Conservation (phyloP, 1,140 invertebrate genomes). For the Atopsyche davidsoni region DNA sequence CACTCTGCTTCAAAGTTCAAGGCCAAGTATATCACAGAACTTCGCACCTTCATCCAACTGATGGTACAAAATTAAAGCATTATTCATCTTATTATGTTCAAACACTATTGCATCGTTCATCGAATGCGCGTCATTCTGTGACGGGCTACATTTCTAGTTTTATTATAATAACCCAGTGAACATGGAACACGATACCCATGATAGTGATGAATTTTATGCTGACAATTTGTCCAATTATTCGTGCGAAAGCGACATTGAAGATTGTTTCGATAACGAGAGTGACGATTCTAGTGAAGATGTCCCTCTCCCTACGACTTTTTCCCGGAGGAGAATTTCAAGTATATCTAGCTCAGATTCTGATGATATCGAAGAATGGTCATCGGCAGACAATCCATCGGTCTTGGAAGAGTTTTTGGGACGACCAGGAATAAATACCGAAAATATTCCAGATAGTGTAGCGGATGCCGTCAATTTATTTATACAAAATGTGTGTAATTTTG, state of each 20-base stretch:
- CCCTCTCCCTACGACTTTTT: constrained; percentile 8
- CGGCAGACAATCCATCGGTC: constrained; percentile 7
- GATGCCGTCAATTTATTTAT: too few species aligned
- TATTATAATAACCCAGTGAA: too few species aligned
- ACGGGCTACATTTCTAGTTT: too few species aligned
- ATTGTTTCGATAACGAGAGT: neutral
- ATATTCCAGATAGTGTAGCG: neutral
- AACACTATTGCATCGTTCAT: too few species aligned
- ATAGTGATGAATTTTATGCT: constrained; percentile 4
- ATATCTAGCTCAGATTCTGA: constrained; percentile 6
- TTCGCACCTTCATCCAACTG: too few species aligned
- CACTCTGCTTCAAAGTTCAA: too few species aligned
- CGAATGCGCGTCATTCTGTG: too few species aligned
- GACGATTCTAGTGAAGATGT: constrained; percentile 2
- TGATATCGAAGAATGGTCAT: constrained; percentile 5
- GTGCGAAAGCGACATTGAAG: constrained; percentile 5
- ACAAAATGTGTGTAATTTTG: too few species aligned
- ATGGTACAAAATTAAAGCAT: too few species aligned
- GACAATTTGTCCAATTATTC: constrained; percentile 7
- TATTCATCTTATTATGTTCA: too few species aligned
- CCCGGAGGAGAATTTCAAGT: constrained; percentile 8
- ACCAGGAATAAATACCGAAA: constrained; percentile 5
- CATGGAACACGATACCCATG: too few species aligned
- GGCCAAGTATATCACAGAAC: too few species aligned
- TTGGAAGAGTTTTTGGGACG: constrained; percentile 10